These are phyloP conservation scores for Pachyrhynchus sulphureomaculatus DNA, from an alignment of 1,140 invertebrate species.

Conservation along the genomic window DNA sequence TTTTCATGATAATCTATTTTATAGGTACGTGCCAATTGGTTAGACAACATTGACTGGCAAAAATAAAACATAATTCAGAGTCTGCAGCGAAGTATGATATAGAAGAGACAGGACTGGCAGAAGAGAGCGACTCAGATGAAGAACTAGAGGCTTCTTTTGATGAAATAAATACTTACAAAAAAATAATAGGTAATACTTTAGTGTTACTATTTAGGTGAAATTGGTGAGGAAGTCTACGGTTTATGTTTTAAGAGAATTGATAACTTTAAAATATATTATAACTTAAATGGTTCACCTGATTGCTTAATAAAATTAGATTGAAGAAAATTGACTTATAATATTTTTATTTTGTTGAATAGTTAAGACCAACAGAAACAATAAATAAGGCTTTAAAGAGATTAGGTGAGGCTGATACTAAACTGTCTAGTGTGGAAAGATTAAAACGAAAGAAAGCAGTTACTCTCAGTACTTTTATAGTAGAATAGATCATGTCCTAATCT, in stretches of 20 bases:
- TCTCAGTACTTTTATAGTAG: too few species aligned
- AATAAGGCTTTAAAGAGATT: slow-evolving; percentile 79
- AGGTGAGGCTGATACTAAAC: slow-evolving; percentile 68
- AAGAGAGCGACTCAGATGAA: slow-evolving; percentile 63
- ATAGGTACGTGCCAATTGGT: slow-evolving; percentile 81
- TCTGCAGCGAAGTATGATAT: slow-evolving; percentile 37
- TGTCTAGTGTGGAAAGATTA: slow-evolving; percentile 75
- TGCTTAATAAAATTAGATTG: too few species aligned
- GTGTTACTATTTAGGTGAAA: too few species aligned
- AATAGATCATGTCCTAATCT: too few species aligned
- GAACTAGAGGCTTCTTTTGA: slow-evolving; percentile 62
- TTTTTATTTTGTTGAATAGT: slow-evolving; percentile 53
- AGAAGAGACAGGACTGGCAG: slow-evolving; percentile 53
- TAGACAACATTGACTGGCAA: slow-evolving; percentile 97
- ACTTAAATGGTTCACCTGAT: too few species aligned
- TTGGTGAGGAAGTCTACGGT: too few species aligned
- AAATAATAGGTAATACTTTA: slow-evolving; percentile 72
- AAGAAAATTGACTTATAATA: too few species aligned
- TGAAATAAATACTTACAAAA: slow-evolving; percentile 66
- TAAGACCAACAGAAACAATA: slow-evolving; percentile 86
- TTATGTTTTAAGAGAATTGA: too few species aligned
- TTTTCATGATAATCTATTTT: too few species aligned
- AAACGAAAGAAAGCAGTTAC: slow-evolving; percentile 74
- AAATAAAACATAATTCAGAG: slow-evolving; percentile 52
- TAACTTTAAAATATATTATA: too few species aligned